phyloP scores from a whole-genome alignment of 2,888 invertebrate genomes.

The Lissonota sp. region DNA sequence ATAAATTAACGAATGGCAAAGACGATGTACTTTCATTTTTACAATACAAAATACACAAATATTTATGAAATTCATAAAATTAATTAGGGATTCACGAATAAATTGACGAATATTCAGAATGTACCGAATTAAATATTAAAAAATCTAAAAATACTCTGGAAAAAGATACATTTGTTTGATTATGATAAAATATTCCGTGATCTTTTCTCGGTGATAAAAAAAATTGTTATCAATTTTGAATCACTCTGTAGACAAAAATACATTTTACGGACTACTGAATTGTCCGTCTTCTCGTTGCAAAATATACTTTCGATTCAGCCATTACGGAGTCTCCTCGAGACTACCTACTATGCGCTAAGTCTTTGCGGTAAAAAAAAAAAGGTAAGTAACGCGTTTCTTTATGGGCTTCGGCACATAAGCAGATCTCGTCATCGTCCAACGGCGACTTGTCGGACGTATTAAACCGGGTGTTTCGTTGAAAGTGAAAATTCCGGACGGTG shows the following conservation, averaged over 20 bases:
- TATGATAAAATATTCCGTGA: no score
- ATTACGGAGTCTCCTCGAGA: slow-evolving; percentile 53
- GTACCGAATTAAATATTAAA: neutral
- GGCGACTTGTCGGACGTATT: slow-evolving; percentile 51
- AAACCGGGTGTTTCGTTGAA: slow-evolving; percentile 50
- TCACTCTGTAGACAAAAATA: slow-evolving; percentile 8
- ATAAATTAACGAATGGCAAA: neutral
- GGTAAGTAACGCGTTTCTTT: slow-evolving; percentile 60
- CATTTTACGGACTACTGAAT: slow-evolving; percentile 44
- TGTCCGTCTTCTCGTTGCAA: slow-evolving; percentile 62
- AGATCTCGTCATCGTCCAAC: slow-evolving; percentile 57
- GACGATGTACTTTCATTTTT: neutral
- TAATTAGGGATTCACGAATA: no score
- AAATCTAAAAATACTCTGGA: neutral
- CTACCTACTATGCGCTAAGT: slow-evolving; percentile 19
- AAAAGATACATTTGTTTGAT: no score
- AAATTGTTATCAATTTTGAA: neutral
- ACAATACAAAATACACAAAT: no score
- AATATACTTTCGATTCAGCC: slow-evolving; percentile 67
- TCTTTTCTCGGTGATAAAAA: no score
- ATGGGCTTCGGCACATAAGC: slow-evolving; percentile 43
- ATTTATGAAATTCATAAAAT: no score
- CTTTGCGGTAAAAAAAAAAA: slow-evolving; percentile 40
- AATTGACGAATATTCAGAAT: no score
- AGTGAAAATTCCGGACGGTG: slow-evolving; percentile 65